phyloP scores from a whole-genome alignment of 2,888 invertebrate species.

The Oscheius sp. region DNA sequence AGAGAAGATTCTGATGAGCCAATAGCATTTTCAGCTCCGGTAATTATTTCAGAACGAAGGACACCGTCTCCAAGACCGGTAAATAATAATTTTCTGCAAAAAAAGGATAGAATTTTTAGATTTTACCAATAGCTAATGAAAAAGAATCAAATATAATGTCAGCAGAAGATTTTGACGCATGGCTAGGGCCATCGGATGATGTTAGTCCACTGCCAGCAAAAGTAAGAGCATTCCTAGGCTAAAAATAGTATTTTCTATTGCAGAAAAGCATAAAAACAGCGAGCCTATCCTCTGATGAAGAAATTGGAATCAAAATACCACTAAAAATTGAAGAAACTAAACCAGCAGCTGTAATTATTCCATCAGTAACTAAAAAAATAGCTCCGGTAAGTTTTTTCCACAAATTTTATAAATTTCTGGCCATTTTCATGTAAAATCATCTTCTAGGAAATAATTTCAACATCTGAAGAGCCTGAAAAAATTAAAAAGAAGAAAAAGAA shows the following conservation, averaged over 20 bases:
- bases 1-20: slow-evolving; percentile 32
- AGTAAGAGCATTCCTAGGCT: not conserved
- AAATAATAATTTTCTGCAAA: not conserved
- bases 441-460: not conserved
- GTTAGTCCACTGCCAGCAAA: not conserved
- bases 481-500: slow-evolving; percentile 35
- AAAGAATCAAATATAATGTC: not conserved
- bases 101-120: not conserved
- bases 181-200: slow-evolving; percentile 26
- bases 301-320: slow-evolving; percentile 39
- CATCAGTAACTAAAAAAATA: not conserved
- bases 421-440: not conserved
- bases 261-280: not conserved
- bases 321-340: not conserved
- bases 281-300: slow-evolving; percentile 39
- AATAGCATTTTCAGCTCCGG: slow-evolving; percentile 23
- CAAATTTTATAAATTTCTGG: not conserved
- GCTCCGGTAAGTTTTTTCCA: not conserved
- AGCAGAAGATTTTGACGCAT: slow-evolving; percentile 30
- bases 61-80: not conserved
- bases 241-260: not conserved
- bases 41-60: not conserved
- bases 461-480: slow-evolving; percentile 12
- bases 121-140: slow-evolving; percentile 10
- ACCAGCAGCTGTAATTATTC: too few species aligned